A percentile compares a stretch with the other conserved stretches of the same genome.
phyloP scores from a whole-genome alignment of 2,797 vertebrate genomes.

The Myripristis jacobus region DNA sequence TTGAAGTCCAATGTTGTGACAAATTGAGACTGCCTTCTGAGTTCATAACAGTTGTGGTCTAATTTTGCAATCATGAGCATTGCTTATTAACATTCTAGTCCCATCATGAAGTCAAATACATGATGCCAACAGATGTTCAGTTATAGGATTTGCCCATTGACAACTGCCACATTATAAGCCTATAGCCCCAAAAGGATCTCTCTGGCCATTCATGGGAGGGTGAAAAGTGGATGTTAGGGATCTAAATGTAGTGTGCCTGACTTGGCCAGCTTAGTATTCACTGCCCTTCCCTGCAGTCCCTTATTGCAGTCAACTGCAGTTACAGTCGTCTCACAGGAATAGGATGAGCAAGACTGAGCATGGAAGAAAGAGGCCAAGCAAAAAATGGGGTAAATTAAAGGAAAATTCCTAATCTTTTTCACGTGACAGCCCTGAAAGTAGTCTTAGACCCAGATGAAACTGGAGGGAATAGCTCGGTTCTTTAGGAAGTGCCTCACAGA shows the following conservation, averaged over 20 bases:
- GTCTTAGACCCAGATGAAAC: background rate
- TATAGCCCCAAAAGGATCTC: slow-evolving; percentile 31
- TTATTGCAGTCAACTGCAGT: slow-evolving; percentile 61
- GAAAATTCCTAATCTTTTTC: slow-evolving; percentile 23
- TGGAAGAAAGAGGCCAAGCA: slow-evolving; percentile 34
- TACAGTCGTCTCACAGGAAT: slow-evolving; percentile 54
- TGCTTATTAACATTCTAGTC: slow-evolving; percentile 52
- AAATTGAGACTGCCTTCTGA: background rate
- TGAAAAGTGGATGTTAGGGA: slow-evolving; percentile 18
- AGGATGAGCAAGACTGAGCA: slow-evolving; percentile 34
- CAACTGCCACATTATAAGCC: slow-evolving; percentile 29
- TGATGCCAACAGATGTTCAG: slow-evolving; percentile 47
- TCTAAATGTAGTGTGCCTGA: slow-evolving; percentile 56
- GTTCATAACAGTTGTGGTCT: slow-evolving; percentile 38
- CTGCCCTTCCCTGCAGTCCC: slow-evolving; percentile 62
- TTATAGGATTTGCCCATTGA: slow-evolving; percentile 45
- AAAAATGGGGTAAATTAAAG: slow-evolving; percentile 45
- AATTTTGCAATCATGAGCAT: slow-evolving; percentile 32
- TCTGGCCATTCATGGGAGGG: slow-evolving; percentile 42
- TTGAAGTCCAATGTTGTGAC: background rate
- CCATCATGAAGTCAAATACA: background rate
- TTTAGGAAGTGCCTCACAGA: slow-evolving; percentile 1
- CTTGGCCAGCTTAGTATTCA: slow-evolving; percentile 62
- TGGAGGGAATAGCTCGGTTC: background rate
- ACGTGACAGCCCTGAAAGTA: slow-evolving; percentile 13